Percentiles rank a stretch among this genome's conserved stretches.
phyloP scores from a whole-genome alignment of 2,797 vertebrate genomes.

The Coregonus sp. region DNA sequence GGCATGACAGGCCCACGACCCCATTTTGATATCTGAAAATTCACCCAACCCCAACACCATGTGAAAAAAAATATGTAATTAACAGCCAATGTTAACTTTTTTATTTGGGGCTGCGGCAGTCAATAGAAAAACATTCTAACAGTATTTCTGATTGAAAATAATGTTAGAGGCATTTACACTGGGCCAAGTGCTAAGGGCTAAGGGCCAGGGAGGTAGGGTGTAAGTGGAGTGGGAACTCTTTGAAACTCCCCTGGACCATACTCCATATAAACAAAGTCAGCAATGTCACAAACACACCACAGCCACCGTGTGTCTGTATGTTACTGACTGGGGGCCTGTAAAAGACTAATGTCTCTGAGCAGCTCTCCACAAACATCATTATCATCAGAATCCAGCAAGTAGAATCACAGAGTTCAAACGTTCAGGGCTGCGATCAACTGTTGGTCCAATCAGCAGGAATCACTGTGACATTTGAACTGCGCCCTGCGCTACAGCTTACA shows the following conservation, averaged over 20 bases:
- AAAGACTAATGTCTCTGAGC: constrained; percentile 49
- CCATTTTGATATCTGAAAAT: too few species aligned
- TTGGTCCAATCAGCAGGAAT: constrained; percentile 23
- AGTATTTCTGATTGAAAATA: too few species aligned
- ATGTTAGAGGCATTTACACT: too few species aligned
- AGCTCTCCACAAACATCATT: constrained; percentile 43
- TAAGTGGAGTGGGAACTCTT: constrained; percentile 58
- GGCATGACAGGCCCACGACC: too few species aligned
- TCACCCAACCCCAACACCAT: too few species aligned
- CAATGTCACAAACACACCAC: constrained; percentile 44
- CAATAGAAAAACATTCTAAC: too few species aligned
- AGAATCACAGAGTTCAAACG: constrained; percentile 60
- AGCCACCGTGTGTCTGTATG: constrained; percentile 2
- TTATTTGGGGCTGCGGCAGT: too few species aligned
- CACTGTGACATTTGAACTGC: constrained; percentile 55
- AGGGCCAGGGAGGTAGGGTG: constrained; percentile 46
- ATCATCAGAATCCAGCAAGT: constrained; percentile 46
- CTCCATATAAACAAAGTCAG: constrained; percentile 41
- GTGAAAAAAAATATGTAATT: too few species aligned
- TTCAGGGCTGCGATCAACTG: constrained; percentile 63
- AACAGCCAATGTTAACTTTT: too few species aligned
- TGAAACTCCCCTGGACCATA: constrained; percentile 54
- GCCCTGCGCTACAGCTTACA: constrained; percentile 45
- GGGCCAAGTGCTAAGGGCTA: background rate
- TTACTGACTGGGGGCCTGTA: background rate